These are phyloP conservation scores for Triplophysa siluroides DNA, from an alignment of 2,113 vertebrate species.

Conservation along the genomic window DNA sequence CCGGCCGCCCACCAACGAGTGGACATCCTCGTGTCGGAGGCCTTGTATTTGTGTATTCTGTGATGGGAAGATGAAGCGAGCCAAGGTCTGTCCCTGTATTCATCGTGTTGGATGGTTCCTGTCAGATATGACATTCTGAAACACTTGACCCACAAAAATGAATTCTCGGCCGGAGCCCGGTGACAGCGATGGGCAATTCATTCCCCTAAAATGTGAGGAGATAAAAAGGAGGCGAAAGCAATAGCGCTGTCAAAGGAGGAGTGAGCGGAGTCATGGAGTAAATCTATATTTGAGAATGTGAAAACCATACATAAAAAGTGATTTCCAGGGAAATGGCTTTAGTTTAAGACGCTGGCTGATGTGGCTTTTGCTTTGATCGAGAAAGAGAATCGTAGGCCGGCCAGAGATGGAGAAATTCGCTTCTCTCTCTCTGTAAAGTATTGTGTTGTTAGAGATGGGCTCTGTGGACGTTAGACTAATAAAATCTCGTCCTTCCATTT, in stretches of 20 bases:
- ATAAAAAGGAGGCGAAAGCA: conserved; percentile 71
- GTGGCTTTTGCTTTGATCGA: conserved; percentile 46
- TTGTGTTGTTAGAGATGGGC: conserved; percentile 86
- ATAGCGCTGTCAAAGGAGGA: conserved; percentile 69
- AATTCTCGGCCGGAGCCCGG: conserved; percentile 60
- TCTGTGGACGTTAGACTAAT: conserved; percentile 94
- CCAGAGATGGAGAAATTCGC: too few relatives aligned
- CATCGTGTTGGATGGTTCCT: conserved; percentile 73
- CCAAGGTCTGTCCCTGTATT: conserved; percentile 69
- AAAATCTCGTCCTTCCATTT: conserved; percentile 85
- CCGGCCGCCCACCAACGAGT: conserved; percentile 32
- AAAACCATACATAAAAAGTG: conserved; percentile 69
- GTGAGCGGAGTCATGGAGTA: conserved; percentile 57
- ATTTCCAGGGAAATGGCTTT: conserved; percentile 58
- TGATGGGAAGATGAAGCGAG: conserved; percentile 63
- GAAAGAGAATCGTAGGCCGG: conserved; percentile 9
- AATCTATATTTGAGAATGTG: conserved; percentile 68
- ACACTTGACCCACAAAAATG: conserved; percentile 63
- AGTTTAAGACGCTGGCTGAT: conserved; percentile 43
- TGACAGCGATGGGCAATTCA: conserved; percentile 65
- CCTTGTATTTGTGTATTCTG: conserved; percentile 64
- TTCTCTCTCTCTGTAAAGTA: conserved; percentile 65
- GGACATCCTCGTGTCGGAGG: conserved; percentile 43
- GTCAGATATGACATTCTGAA: conserved; percentile 63
- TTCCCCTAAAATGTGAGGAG: conserved; percentile 72